Conservation (phyloP, 2,888 invertebrate genomes). For the Osmoderma eremita region DNA sequence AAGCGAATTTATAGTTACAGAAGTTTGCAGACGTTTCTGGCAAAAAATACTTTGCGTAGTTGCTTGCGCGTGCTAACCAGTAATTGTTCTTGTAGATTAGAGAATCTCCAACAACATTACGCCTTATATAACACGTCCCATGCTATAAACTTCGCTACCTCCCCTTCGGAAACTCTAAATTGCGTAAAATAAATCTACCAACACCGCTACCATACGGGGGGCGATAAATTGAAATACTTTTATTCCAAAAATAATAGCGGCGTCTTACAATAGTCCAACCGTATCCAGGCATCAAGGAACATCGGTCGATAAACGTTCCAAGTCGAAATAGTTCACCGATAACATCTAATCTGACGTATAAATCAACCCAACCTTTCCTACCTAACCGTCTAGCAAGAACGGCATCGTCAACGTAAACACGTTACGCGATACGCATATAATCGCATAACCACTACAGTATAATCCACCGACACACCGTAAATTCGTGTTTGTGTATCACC, state of each 20-base stretch:
- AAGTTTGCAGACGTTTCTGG: too few species aligned
- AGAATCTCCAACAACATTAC: background rate
- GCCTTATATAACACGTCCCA: background rate
- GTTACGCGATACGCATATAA: constrained; percentile 13
- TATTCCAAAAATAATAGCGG: constrained; percentile 15
- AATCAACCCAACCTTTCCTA: constrained; percentile 38
- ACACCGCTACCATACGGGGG: background rate
- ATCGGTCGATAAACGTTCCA: constrained; percentile 4
- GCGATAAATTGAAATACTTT: constrained; percentile 18
- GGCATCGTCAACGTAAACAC: constrained; percentile 13
- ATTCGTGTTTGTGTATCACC: constrained; percentile 24
- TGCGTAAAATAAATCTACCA: constrained; percentile 13
- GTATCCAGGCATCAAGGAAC: background rate
- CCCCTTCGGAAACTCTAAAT: constrained; percentile 5
- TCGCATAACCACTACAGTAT: constrained; percentile 13
- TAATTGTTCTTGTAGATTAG: too few species aligned
- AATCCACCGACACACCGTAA: constrained; percentile 1
- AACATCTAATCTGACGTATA: constrained; percentile 37
- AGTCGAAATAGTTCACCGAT: constrained; percentile 33
- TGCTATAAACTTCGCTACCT: background rate
- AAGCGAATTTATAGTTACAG: too few species aligned
- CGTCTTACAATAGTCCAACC: background rate
- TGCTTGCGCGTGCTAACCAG: too few species aligned
- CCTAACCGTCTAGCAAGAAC: constrained; percentile 31
- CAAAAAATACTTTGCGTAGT: too few species aligned